Evolutionary conservation across 1,140 invertebrate species (phyloP).

Genomic region (Manduca sexta): DNA sequence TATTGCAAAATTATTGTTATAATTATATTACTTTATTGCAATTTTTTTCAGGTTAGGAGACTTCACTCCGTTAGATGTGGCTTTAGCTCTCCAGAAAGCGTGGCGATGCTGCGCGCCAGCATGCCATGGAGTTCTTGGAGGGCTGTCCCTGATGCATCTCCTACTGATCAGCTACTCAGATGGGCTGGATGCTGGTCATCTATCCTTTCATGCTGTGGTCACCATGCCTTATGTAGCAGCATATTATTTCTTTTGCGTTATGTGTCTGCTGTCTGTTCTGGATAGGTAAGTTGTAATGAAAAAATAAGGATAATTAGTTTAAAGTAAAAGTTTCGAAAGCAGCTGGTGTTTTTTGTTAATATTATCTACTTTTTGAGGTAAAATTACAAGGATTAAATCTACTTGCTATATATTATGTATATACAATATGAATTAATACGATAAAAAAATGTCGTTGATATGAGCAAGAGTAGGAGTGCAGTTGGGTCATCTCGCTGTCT

Average conservation of each 20-base stretch:
- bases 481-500: too few relatives aligned
- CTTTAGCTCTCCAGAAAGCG: slow-evolving; percentile 52
- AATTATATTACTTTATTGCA: too few relatives aligned
- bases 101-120: slow-evolving; percentile 56
- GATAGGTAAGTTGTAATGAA: slow-evolving; percentile 47
- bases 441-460: too few relatives aligned
- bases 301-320: background rate
- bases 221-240: slow-evolving; percentile 69
- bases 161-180: slow-evolving; percentile 64
- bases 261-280: slow-evolving; percentile 64
- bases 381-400: too few relatives aligned
- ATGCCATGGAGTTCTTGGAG: slow-evolving; percentile 62
- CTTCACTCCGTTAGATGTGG: slow-evolving; percentile 62
- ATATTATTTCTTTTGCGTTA: slow-evolving; percentile 67
- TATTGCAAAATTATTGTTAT: too few relatives aligned
- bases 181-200: slow-evolving; percentile 54
- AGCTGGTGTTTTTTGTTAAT: too few relatives aligned
- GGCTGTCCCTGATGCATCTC: slow-evolving; percentile 63
- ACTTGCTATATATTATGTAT: too few relatives aligned
- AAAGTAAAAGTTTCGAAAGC: background rate
- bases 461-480: too few relatives aligned
- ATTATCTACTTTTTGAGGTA: too few relatives aligned
- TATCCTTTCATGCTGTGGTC: slow-evolving; percentile 67
- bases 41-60: slow-evolving; percentile 61
- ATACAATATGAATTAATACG: too few relatives aligned